Base-by-base conservation (phyloP, 2,113 vertebrate genomes). In the Euleptes europaea region DNA sequence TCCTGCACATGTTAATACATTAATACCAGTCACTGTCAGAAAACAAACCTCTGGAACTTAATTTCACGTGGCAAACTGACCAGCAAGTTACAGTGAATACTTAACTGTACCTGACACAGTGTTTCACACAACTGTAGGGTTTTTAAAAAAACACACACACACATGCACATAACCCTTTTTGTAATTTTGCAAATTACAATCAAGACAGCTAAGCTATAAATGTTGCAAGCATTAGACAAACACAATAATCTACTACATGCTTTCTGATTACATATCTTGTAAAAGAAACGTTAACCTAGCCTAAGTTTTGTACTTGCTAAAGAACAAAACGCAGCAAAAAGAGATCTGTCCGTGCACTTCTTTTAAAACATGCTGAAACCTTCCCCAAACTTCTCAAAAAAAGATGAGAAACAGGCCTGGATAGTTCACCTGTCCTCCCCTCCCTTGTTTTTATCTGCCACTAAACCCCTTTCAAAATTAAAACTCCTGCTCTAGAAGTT, bases 61-160 rank as follows among this genome's bases (percentile, higher is more conserved):
- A 96, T 95, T 93, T 87, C 84, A 94, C 92, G 89, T 57, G 91
- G 95, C 93, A 96, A 92, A 95, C 13, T 44, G 90, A 93, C 75
- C 42, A 77, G 89, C 92, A 90, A 93, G 94, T 90, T 65, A 88
- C 95, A 86, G 21, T 21, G 86, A 80, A 90, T 92, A 23, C 35
- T 63, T 86, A 80, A 85, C 86, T 49, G 72, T 3, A 80, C 80
- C 84, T 71, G 80, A 80, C 70, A 77, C 67, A 77, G 88, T 66
- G 5, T 82, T 76, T 33, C n/a, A 49, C 21, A 31, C 44, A 42
- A 57, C 82, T 66, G 78, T 6, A 72, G 0, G 60, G 26, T 5
- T 40, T 54, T 51, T 7, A 28, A 13, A 44, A 44, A 44, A 44
- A 44, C n/a, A 17, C n/a, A 66, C 31, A n/a, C 14, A 74, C 33